phyloP scores from a whole-genome alignment of 1,140 invertebrate species.

The Caenorhabditis briggsae region DNA sequence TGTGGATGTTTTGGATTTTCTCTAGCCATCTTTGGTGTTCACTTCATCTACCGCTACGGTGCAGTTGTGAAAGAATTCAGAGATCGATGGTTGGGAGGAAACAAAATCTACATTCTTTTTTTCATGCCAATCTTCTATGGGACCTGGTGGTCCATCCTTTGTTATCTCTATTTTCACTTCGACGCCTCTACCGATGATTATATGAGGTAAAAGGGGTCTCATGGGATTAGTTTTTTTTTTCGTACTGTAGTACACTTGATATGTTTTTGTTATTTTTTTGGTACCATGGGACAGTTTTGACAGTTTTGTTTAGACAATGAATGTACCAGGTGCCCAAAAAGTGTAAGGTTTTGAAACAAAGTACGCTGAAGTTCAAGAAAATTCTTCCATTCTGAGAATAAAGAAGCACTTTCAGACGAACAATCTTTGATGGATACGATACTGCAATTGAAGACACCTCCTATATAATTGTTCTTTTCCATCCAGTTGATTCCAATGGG shows the following conservation, averaged over 20 bases:
- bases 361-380: too few species aligned
- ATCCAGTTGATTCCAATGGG: conserved; percentile 5
- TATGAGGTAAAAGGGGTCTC: neutral
- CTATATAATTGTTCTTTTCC: neutral
- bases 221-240: too few species aligned
- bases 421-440: conserved; percentile 24
- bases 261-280: too few species aligned
- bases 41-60: conserved; percentile 22
- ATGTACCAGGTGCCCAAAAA: too few species aligned
- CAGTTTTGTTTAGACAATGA: too few species aligned
- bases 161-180: conserved; percentile 13
- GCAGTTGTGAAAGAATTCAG: conserved; percentile 30
- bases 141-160: conserved; percentile 30
- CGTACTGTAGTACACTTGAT: too few species aligned
- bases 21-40: conserved; percentile 8
- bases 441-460: conserved; percentile 22
- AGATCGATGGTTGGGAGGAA: conserved; percentile 16
- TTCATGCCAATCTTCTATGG: conserved; percentile 33
- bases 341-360: neutral
- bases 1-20: conserved; percentile 18
- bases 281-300: too few species aligned
- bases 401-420: neutral
- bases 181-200: neutral
- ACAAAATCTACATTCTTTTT: conserved; percentile 20
- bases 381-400: neutral